Base-by-base conservation (phyloP, 2,113 vertebrate species). In the Pelobates fuscus region DNA sequence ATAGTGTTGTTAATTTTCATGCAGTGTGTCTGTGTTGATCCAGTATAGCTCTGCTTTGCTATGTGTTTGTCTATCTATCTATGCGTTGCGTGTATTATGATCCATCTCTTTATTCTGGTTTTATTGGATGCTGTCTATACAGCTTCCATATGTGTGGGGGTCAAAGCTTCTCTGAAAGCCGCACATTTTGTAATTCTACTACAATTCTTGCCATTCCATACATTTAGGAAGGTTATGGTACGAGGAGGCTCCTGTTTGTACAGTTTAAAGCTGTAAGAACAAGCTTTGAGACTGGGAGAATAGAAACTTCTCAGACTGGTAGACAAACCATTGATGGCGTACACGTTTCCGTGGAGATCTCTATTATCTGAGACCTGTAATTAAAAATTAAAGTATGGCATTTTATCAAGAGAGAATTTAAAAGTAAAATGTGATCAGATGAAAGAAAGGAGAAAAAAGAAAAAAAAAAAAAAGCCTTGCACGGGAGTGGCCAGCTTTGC, bases 341-440 rank as follows among this genome's bases (percentile, higher is more conserved):
- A 26, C 23, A 52, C 37, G 62, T 61, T 77, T 46, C 55, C 26
- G 25, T 67, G 63, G 55, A 49, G 55, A 77, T 20, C 7, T 60
- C 4, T 60, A 52, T 77, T 10, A 37, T 68, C 68, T 26, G 54
- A 63, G 54, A 60, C 27, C 54, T 23, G 64, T 67, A 67, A 69
- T 67, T 67, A 41, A 80, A 71, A 64, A 78, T 78, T 17, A 83
- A 57, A 77, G 27, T 78, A 49, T 18, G 2, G 26, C 68, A 59
- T n/a, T n/a, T 43, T 76, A 57, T 80, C 79, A 52, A 69, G 77
- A 32, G 72, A 72, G 77, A 73, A 52, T 44, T 27, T 69, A 65
- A 59, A 71, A 77, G 74, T 73, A 75, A 70, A 67, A 78, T 21
- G 10, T 59, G 78, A 75, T 62, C 65, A 24, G 58, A 78, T 72